Evolutionary conservation across 2,113 vertebrate species (phyloP).

Genomic region (Bungarus multicinctus): DNA sequence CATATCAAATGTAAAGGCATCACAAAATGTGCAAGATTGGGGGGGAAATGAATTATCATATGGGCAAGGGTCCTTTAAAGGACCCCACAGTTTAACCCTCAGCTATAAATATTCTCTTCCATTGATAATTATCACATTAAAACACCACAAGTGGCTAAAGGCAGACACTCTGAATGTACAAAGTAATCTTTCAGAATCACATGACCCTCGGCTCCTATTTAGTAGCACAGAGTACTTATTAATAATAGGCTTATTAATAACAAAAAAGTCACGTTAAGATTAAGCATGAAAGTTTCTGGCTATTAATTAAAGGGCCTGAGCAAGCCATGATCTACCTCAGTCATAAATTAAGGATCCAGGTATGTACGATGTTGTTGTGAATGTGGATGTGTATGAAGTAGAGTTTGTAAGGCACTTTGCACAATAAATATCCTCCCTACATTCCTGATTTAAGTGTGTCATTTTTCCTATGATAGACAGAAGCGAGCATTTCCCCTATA

Average conservation of each 20-base stretch:
- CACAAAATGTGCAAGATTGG: not conserved
- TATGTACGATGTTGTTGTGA: not conserved
- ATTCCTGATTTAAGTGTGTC: constrained; percentile 21
- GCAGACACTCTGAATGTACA: not conserved
- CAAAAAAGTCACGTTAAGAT: not conserved
- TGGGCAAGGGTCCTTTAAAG: not conserved
- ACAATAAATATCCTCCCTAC: not conserved
- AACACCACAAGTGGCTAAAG: not conserved
- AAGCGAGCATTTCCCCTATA: constrained; percentile 38
- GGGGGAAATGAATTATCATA: not conserved
- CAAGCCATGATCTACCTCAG: not conserved
- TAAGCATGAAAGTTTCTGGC: not conserved
- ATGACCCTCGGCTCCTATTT: not conserved
- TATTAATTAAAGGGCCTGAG: not conserved
- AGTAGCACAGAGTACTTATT: not conserved
- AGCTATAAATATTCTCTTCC: not conserved
- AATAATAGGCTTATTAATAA: not conserved
- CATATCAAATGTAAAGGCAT: not conserved
- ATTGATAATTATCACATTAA: not conserved
- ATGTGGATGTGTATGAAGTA: not conserved
- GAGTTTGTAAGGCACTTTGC: not conserved
- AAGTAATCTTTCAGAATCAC: not conserved
- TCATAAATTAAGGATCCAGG: not conserved
- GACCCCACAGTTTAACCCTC: not conserved
- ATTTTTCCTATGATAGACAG: constrained; percentile 31